Conservation (phyloP, 2,113 vertebrate species). For the Gavia stellata region DNA sequence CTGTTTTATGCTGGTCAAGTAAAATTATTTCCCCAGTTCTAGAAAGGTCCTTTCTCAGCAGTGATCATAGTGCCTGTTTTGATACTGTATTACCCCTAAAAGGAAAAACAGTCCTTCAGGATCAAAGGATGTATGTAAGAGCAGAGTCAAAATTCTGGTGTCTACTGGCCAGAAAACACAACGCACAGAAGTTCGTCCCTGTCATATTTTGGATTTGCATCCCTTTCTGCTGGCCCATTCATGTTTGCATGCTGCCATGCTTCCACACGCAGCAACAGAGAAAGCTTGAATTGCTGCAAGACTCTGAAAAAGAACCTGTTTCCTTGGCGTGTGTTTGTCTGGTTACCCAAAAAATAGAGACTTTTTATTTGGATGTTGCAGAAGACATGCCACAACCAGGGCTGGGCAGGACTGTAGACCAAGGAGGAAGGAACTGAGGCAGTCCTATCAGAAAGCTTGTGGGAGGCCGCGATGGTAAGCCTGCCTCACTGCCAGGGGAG, state of each 20-base stretch:
- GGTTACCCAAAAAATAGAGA: neutral
- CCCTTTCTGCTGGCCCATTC: neutral
- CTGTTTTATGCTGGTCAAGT: neutral
- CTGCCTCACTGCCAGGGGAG: neutral
- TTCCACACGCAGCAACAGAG: neutral
- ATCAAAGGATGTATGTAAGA: neutral
- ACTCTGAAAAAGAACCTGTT: neutral
- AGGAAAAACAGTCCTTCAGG: neutral
- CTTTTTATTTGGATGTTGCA: neutral
- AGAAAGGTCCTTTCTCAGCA: neutral
- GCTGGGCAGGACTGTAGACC: neutral
- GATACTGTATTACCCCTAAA: neutral
- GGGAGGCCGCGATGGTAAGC: neutral
- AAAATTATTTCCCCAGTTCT: neutral
- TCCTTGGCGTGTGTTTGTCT: neutral
- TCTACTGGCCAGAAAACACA: neutral
- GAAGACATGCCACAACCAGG: neutral
- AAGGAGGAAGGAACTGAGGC: neutral
- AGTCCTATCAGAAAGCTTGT: neutral
- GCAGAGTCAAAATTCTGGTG: neutral
- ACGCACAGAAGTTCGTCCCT: neutral
- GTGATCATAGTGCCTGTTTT: neutral
- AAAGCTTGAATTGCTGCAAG: neutral
- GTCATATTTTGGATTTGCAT: neutral
- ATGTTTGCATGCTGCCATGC: accelerated